Evolutionary conservation across 2,113 vertebrate genomes (phyloP).

Genomic region (Anolis carolinensis): DNA sequence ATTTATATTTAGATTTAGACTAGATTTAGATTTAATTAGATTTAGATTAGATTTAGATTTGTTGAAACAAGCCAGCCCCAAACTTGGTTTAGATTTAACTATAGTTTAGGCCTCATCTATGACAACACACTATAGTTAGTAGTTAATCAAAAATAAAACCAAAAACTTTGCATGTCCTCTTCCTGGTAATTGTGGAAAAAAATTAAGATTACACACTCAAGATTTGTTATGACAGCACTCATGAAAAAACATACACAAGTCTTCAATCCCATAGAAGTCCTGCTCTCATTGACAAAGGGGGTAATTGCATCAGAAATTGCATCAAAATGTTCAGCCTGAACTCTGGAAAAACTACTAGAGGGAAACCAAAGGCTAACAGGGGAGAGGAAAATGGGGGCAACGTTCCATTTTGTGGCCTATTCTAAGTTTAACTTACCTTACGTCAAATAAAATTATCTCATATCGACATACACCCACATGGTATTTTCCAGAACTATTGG

Average conservation of each 20-base stretch:
- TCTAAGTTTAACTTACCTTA: background rate
- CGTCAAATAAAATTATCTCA: background rate
- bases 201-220: background rate
- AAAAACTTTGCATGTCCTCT: background rate
- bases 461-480: background rate
- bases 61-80: background rate
- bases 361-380: too few relatives aligned
- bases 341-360: too few relatives aligned
- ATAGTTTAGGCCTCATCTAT: background rate
- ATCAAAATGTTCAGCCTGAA: too few relatives aligned
- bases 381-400: background rate
- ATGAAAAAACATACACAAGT: background rate
- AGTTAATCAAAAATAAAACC: background rate
- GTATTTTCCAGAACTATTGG: background rate
- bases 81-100: background rate
- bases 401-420: background rate
- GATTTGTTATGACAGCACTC: background rate
- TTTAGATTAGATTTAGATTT: too few relatives aligned
- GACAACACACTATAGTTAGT: too few relatives aligned
- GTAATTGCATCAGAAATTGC: too few relatives aligned
- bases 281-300: too few relatives aligned
- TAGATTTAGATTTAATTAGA: too few relatives aligned
- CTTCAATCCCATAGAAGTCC: background rate
- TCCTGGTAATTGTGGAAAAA: background rate
- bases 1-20: too few relatives aligned